Percentiles rank a stretch among this genome's conserved stretches.
These are phyloP conservation scores for Xerus rutilus DNA, from an alignment of 2,797 vertebrate species.

Conservation along the genomic window DNA sequence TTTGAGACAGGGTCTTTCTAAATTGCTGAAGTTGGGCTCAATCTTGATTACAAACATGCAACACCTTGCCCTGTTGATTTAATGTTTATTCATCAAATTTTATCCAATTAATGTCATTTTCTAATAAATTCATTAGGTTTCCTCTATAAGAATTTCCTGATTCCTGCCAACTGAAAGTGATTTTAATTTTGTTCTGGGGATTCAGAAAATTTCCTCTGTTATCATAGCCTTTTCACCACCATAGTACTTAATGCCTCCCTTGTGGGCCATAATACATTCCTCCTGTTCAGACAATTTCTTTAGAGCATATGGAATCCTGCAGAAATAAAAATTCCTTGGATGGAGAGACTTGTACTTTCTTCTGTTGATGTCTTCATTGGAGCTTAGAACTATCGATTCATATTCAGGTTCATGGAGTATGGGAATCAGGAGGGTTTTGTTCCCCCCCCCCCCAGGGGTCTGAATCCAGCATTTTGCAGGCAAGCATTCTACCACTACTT, in stretches of 20 bases:
- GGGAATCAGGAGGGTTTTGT: constrained; percentile 21
- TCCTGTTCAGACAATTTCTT: constrained; percentile 32
- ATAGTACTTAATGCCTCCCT: neutral
- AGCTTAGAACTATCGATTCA: neutral
- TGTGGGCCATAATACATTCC: neutral
- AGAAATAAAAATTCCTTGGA: constrained; percentile 17
- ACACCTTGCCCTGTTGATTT: too few relatives aligned
- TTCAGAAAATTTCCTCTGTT: constrained; percentile 60
- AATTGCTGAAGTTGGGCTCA: too few relatives aligned
- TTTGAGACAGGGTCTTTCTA: too few relatives aligned
- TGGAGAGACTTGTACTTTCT: neutral
- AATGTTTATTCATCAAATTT: constrained; percentile 5
- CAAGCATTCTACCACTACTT: too few relatives aligned
- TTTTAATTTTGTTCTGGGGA: neutral
- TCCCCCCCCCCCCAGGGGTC: too few relatives aligned
- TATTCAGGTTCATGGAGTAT: neutral
- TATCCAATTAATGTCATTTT: constrained; percentile 5
- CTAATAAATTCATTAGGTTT: constrained; percentile 9
- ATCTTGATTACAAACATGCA: too few relatives aligned
- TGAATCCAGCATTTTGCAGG: too few relatives aligned
- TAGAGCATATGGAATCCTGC: neutral
- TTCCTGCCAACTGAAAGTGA: constrained; percentile 8
- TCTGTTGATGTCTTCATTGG: neutral
- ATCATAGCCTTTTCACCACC: constrained; percentile 61
- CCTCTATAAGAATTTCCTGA: neutral